phyloP scores from a whole-genome alignment of 2,113 vertebrate genomes.

The Gobio gobio region DNA sequence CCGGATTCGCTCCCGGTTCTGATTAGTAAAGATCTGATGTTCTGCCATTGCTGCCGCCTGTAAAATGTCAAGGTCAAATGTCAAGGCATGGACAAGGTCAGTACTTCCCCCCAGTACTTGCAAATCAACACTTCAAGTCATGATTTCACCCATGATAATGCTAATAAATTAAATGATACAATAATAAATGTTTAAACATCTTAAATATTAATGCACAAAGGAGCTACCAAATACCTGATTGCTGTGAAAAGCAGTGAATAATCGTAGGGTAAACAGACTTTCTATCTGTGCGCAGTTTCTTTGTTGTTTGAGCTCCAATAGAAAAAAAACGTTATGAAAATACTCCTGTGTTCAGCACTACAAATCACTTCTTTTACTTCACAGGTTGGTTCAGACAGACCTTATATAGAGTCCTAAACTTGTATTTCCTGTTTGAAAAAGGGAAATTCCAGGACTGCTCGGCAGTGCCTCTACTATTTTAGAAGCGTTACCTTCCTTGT shows the following conservation, averaged over 20 bases:
- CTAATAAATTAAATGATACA: background rate
- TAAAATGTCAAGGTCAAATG: background rate
- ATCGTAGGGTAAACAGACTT: background rate
- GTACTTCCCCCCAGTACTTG: background rate
- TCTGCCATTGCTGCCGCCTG: slow-evolving; percentile 72
- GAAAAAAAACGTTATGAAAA: background rate
- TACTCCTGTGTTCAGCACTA: background rate
- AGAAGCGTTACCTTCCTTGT: background rate
- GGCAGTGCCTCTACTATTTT: background rate
- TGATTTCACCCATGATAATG: background rate
- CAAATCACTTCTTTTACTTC: background rate
- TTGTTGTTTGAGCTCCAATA: background rate
- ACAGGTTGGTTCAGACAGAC: background rate
- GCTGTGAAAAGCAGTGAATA: background rate
- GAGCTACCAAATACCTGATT: slow-evolving; percentile 9
- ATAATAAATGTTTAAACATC: background rate
- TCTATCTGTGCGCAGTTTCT: background rate
- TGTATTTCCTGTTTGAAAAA: slow-evolving; percentile 27
- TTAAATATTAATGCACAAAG: background rate
- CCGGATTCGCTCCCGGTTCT: slow-evolving; percentile 83
- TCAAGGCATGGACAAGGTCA: background rate
- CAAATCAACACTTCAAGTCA: background rate
- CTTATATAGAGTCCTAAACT: slow-evolving; percentile 2
- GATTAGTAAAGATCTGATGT: slow-evolving; percentile 69
- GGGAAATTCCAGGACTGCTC: slow-evolving; percentile 32